Conservation (phyloP, 92 coral and sea anemone species). For the Palythoa caribaeorum region DNA sequence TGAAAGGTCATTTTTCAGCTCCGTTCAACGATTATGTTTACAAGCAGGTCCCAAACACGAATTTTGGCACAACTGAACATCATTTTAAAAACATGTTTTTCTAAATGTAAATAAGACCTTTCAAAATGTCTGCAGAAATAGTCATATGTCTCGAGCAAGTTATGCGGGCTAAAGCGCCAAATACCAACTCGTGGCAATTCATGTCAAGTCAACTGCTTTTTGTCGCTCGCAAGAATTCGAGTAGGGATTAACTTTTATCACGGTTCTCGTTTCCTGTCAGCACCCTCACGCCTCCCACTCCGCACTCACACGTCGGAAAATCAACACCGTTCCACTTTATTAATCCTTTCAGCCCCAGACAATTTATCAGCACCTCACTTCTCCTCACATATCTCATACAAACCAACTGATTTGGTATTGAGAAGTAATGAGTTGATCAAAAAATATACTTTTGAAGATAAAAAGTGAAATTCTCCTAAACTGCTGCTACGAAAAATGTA, state of each 20-base stretch:
- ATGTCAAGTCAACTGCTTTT: conserved; percentile 44
- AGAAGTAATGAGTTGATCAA: too few species aligned
- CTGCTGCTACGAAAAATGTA: too few species aligned
- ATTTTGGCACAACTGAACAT: background rate
- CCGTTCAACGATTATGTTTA: background rate
- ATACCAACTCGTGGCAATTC: conserved; percentile 21
- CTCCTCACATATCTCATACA: too few species aligned
- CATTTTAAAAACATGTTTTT: background rate
- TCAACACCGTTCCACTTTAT: conserved; percentile 25
- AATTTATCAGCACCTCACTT: too few species aligned
- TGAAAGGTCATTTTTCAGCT: conserved; percentile 26
- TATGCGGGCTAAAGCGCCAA: conserved; percentile 16
- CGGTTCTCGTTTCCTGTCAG: conserved; percentile 28
- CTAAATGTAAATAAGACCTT: background rate
- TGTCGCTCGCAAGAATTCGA: conserved; percentile 50
- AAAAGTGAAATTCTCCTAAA: too few species aligned
- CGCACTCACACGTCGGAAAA: conserved; percentile 27
- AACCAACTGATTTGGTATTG: too few species aligned
- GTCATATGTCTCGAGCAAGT: conserved; percentile 7
- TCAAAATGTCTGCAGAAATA: background rate
- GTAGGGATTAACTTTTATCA: conserved; percentile 46
- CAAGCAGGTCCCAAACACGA: background rate
- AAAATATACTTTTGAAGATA: too few species aligned
- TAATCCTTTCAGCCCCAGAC: background rate
- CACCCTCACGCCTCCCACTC: conserved; percentile 37